Conservation (phyloP, 2,797 vertebrate species). For the Megaceryle alcyon region DNA sequence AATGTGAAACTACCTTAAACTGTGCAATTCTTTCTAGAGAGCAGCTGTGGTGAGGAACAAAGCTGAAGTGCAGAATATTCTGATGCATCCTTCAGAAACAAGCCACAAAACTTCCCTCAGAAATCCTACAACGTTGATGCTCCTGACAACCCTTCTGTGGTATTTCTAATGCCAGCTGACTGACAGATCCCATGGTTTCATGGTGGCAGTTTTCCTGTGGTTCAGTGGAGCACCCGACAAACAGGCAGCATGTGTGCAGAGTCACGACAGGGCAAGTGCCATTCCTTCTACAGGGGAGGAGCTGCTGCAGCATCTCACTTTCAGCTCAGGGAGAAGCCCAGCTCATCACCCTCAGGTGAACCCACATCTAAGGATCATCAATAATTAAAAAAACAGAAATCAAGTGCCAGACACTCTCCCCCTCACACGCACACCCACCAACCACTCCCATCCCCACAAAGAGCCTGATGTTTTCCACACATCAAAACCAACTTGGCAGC, state of each 20-base stretch:
- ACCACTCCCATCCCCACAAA: background rate
- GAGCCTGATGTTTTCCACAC: background rate
- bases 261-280: too few species aligned
- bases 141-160: background rate
- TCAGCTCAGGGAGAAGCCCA: fast-evolving
- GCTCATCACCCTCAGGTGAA: background rate
- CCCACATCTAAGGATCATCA: background rate
- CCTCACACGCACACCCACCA: background rate
- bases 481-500: background rate
- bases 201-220: fast-evolving
- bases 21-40: background rate
- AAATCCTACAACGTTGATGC: fast-evolving
- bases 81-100: background rate
- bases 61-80: background rate
- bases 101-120: background rate
- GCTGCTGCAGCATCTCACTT: background rate
- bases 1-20: background rate
- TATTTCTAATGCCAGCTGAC: background rate
- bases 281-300: background rate
- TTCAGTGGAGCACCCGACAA: background rate
- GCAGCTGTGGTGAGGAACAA: background rate
- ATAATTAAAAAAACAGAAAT: background rate
- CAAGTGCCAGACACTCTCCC: background rate
- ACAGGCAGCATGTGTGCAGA: fast-evolving
- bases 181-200: background rate